Conservation (phyloP, 2,113 vertebrate species). For the Pycnonotus jocosus region DNA sequence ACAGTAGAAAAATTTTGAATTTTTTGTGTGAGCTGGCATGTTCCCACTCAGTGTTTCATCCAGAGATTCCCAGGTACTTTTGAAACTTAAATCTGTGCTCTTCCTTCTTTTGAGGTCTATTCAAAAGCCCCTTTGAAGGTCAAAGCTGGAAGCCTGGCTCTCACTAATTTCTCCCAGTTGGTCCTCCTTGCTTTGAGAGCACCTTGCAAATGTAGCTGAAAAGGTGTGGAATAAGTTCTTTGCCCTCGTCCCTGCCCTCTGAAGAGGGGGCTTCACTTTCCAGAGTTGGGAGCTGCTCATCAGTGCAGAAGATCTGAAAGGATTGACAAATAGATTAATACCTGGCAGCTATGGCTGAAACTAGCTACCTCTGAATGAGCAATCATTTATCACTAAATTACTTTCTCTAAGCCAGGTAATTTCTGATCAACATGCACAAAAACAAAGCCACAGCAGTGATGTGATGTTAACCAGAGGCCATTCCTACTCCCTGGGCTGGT, state of each 20-base stretch:
- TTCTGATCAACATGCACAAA: constrained; percentile 72
- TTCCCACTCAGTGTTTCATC: background rate
- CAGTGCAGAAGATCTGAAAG: constrained; percentile 50
- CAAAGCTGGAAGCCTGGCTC: background rate
- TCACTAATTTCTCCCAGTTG: background rate
- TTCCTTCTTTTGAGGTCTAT: background rate
- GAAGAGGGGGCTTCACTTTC: background rate
- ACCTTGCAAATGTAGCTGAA: background rate
- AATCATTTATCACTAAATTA: constrained; percentile 75
- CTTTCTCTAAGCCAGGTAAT: constrained; percentile 69
- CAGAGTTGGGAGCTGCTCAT: constrained; percentile 33
- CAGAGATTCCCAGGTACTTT: background rate
- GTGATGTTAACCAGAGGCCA: constrained; percentile 49
- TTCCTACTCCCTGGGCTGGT: constrained; percentile 35
- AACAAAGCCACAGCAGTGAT: constrained; percentile 16
- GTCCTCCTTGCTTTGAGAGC: background rate
- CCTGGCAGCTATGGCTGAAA: constrained; percentile 57
- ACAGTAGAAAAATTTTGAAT: background rate
- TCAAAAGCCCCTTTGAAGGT: constrained; percentile 9
- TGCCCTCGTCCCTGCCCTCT: background rate
- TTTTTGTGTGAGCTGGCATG: background rate
- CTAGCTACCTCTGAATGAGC: constrained; percentile 57
- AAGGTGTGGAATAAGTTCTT: constrained; percentile 43
- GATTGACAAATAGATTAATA: constrained; percentile 69
- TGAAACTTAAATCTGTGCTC: background rate